Conservation (phyloP, 1,140 invertebrate species). For the Oryctes rhinoceros region DNA sequence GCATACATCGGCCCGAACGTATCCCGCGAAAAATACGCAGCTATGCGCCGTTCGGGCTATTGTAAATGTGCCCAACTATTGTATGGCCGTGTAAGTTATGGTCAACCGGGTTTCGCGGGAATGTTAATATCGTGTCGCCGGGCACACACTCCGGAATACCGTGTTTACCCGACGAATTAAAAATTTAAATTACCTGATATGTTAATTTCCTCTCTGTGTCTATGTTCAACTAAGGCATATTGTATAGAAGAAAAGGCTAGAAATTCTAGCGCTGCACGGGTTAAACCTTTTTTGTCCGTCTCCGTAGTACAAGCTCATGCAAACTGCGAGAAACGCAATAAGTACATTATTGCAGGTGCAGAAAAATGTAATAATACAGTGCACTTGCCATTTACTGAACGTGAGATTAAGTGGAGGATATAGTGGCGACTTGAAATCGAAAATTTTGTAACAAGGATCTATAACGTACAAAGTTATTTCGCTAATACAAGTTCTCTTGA, state of each 20-base stretch:
- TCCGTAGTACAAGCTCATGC: not conserved
- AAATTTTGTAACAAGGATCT: too few relatives aligned
- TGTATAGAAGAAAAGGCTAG: not conserved
- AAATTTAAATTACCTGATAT: constrained; percentile 39
- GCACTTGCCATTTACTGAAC: too few relatives aligned
- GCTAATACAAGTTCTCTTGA: too few relatives aligned
- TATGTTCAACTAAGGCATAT: not conserved
- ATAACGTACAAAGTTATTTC: too few relatives aligned
- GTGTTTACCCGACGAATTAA: constrained; percentile 33
- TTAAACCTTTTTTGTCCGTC: not conserved
- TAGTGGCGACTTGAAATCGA: too few relatives aligned
- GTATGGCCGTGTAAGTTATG: constrained; percentile 37
- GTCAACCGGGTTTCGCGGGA: constrained; percentile 12
- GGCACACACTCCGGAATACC: constrained; percentile 14
- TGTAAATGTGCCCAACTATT: constrained; percentile 36
- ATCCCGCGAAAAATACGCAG: constrained; percentile 20
- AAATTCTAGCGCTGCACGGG: not conserved
- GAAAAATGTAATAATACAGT: not conserved
- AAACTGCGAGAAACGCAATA: not conserved
- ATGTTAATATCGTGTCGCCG: constrained; percentile 38
- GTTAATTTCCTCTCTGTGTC: constrained; percentile 17
- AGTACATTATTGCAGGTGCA: not conserved
- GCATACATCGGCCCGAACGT: not conserved
- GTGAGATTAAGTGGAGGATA: too few relatives aligned
- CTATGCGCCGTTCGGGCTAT: constrained; percentile 1